These are phyloP conservation scores for Cossypha polioptera DNA, from an alignment of 2,797 vertebrate genomes.

Conservation along the genomic window DNA sequence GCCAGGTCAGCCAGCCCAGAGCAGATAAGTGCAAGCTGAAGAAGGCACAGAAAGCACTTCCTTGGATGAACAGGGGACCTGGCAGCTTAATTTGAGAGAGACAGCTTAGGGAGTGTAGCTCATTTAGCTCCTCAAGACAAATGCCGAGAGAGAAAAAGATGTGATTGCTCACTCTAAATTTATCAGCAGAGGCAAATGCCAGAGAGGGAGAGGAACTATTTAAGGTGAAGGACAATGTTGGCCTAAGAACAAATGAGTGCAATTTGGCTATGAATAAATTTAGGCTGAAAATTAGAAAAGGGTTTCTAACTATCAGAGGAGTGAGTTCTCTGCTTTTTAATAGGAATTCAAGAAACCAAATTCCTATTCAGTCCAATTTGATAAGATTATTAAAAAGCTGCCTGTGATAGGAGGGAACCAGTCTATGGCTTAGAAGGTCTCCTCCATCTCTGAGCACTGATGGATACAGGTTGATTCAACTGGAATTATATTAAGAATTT, in stretches of 20 bases:
- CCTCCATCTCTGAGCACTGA: background rate
- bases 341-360: conserved; percentile 6
- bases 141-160: background rate
- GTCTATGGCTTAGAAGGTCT: background rate
- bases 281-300: conserved; percentile 49
- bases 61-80: background rate
- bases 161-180: conserved; percentile 60
- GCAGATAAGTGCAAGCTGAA: background rate
- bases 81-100: conserved; percentile 49
- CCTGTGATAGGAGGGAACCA: background rate
- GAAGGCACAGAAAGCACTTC: background rate
- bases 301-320: conserved; percentile 32
- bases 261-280: conserved; percentile 66
- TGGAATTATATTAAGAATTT: background rate
- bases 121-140: conserved; percentile 53
- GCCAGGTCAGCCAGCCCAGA: background rate
- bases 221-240: conserved; percentile 66
- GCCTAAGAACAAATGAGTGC: conserved; percentile 56
- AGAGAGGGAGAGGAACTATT: conserved; percentile 48
- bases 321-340: conserved; percentile 36
- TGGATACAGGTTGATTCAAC: background rate
- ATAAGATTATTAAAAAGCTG: conserved; percentile 41
- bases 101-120: background rate
- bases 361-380: conserved; percentile 20
- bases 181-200: conserved; percentile 49